A percentile compares a stretch with the other conserved stretches of the same genome.
Evolutionary conservation across 2,113 vertebrate genomes (phyloP).

Genomic region (Fulica atra): DNA sequence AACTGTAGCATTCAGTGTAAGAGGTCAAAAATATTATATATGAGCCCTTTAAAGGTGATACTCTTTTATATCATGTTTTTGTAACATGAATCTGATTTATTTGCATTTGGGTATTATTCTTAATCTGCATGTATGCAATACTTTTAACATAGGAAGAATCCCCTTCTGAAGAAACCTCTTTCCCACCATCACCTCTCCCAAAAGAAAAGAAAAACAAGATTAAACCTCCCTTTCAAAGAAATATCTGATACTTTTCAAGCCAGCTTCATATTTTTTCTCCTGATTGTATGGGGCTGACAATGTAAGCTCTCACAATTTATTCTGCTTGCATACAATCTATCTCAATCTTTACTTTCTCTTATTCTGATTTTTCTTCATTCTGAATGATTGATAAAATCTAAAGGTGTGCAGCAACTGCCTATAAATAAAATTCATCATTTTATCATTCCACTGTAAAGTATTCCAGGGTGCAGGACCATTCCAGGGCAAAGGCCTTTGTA

Average conservation of each 20-base stretch:
- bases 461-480: constrained; percentile 2
- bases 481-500: not conserved
- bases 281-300: not conserved
- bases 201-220: not conserved
- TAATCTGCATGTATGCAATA: not conserved
- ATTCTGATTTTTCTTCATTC: constrained; percentile 3
- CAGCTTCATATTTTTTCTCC: not conserved
- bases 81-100: not conserved
- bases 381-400: constrained; percentile 26
- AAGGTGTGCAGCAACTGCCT: not conserved
- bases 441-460: not conserved
- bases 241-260: not conserved
- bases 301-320: not conserved
- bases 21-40: not conserved
- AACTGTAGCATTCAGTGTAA: not conserved
- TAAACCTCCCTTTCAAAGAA: not conserved
- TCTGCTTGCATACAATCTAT: not conserved
- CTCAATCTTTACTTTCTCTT: not conserved
- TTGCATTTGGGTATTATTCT: not conserved
- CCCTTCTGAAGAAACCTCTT: not conserved
- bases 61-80: not conserved
- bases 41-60: not conserved
- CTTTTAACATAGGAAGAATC: not conserved
- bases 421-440: constrained; percentile 44
- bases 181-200: not conserved